Percentiles rank a stretch among this genome's conserved stretches.
Evolutionary conservation across 2,888 invertebrate genomes (phyloP).

Genomic region (Eumacrocentrus americanus): DNA sequence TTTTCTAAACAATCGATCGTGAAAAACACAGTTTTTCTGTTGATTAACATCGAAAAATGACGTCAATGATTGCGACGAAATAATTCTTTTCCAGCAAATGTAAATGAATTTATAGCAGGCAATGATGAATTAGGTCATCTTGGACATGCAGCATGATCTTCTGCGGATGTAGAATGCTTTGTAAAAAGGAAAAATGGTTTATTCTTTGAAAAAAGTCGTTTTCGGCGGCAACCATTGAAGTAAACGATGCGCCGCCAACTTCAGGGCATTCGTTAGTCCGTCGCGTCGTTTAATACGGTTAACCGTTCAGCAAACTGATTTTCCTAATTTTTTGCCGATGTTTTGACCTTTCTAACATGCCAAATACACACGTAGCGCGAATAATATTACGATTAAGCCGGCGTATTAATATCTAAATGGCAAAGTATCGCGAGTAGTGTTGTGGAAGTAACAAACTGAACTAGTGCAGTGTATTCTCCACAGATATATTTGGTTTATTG

Average conservation of each 20-base stretch:
- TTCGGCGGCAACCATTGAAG: conserved; percentile 9
- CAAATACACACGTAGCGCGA: conserved; percentile 12
- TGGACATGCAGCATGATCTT: neutral
- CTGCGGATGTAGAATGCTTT: neutral
- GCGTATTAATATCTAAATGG: conserved; percentile 28
- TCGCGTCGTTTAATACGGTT: conserved; percentile 51
- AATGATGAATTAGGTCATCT: neutral
- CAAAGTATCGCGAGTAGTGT: conserved; percentile 17
- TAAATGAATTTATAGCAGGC: too few relatives aligned
- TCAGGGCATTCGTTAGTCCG: conserved; percentile 35
- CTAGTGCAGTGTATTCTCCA: conserved; percentile 42
- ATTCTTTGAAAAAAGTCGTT: neutral
- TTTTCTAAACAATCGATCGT: neutral
- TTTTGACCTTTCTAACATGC: conserved; percentile 34
- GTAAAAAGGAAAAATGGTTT: neutral
- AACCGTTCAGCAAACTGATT: conserved; percentile 40
- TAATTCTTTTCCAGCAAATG: too few relatives aligned
- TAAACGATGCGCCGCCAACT: conserved; percentile 41
- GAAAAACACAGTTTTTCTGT: neutral
- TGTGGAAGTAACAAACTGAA: conserved; percentile 37
- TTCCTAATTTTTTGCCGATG: conserved; percentile 26
- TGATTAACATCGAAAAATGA: neutral
- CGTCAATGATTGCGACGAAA: neutral
- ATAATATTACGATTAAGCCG: conserved; percentile 23
- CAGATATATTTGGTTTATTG: conserved; percentile 57